Conservation (phyloP, 2,888 invertebrate genomes). For the Heliconius cydno region DNA sequence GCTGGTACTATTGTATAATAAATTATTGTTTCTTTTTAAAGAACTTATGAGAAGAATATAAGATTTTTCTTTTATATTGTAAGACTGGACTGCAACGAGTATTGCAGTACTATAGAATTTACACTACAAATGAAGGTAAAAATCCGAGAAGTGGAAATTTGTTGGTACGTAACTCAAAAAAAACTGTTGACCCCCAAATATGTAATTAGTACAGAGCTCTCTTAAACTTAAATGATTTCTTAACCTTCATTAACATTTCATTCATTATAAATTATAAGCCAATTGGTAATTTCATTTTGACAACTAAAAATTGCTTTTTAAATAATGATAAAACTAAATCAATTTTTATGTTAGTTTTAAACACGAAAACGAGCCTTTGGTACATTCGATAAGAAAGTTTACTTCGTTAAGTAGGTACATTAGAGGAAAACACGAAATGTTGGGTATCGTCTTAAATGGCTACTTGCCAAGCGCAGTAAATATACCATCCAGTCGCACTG, state of each 20-base stretch:
- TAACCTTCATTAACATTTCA: too few relatives aligned
- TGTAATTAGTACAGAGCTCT: too few relatives aligned
- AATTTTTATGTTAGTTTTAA: conserved; percentile 64
- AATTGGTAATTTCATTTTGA: too few relatives aligned
- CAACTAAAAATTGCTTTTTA: too few relatives aligned
- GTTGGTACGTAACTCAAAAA: too few relatives aligned
- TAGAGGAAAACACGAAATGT: conserved; percentile 79
- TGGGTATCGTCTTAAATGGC: conserved; percentile 75
- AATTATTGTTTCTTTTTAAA: background rate
- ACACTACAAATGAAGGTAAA: too few relatives aligned
- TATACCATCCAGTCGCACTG: conserved; percentile 74
- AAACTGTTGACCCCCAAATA: too few relatives aligned
- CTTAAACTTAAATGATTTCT: too few relatives aligned
- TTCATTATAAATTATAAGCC: too few relatives aligned
- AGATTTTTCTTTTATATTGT: background rate
- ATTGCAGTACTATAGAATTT: background rate
- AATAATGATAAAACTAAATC: conserved; percentile 36
- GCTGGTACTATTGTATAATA: background rate
- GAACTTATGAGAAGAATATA: background rate
- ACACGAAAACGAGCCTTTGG: conserved; percentile 67
- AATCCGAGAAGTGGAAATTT: too few relatives aligned
- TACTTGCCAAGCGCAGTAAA: conserved; percentile 77
- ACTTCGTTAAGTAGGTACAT: conserved; percentile 81
- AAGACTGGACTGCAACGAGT: background rate
- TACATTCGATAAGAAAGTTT: conserved; percentile 79